A percentile compares a stretch with the other conserved stretches of the same genome.
These are phyloP conservation scores for Magallana angulata DNA, from an alignment of 1,140 invertebrate species.

Conservation along the genomic window DNA sequence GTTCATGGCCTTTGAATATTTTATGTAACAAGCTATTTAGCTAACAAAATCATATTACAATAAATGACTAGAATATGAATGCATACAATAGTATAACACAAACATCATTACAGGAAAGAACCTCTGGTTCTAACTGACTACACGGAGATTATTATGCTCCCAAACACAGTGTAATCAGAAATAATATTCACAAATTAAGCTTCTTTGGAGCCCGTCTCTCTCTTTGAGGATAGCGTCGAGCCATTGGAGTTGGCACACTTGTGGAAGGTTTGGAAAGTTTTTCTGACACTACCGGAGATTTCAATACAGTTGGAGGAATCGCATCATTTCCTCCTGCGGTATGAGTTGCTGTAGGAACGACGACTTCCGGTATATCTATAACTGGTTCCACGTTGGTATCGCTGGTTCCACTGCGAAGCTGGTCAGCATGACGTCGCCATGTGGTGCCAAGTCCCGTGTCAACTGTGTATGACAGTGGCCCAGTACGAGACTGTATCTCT, in stretches of 20 bases:
- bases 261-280: not conserved
- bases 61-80: too few species aligned
- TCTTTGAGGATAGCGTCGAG: not conserved
- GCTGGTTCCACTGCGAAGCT: not conserved
- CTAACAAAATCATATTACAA: too few species aligned
- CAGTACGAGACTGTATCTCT: not conserved
- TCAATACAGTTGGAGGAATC: not conserved
- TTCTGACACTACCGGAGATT: not conserved
- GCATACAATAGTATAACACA: too few species aligned
- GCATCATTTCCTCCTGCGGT: not conserved
- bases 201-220: slow-evolving; percentile 4
- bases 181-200: not conserved
- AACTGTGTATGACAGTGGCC: slow-evolving; percentile 40
- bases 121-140: slow-evolving; percentile 19
- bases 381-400: not conserved
- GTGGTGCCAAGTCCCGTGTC: not conserved
- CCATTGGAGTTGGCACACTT: not conserved
- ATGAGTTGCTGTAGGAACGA: not conserved
- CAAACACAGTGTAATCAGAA: slow-evolving; percentile 24
- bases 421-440: slow-evolving; percentile 44
- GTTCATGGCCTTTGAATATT: too few species aligned
- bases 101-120: too few species aligned
- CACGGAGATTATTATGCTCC: slow-evolving; percentile 32
- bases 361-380: not conserved
- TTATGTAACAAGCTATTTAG: too few species aligned